phyloP scores from a whole-genome alignment of 2,797 vertebrate species.

The Sebastes elongatus region DNA sequence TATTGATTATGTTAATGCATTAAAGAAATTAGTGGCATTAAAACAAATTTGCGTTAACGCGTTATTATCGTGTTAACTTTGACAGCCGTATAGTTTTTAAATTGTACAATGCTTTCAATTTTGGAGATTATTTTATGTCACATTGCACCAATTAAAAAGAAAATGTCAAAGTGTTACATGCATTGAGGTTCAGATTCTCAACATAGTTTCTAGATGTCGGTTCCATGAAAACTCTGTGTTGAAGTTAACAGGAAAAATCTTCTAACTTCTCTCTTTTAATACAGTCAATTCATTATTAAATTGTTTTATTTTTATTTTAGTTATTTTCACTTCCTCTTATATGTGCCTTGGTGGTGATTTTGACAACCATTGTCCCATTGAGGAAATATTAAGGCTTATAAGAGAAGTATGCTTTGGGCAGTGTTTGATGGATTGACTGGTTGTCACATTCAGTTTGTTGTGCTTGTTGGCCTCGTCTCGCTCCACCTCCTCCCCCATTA shows the following conservation, averaged over 20 bases:
- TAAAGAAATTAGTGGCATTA: too few species aligned
- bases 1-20: too few species aligned
- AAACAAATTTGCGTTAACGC: too few species aligned
- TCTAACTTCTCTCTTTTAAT: not conserved
- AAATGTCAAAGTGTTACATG: not conserved
- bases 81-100: not conserved
- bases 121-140: not conserved
- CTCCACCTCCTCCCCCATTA: not conserved
- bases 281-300: not conserved
- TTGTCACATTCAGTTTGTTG: constrained; percentile 3
- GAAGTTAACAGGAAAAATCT: not conserved
- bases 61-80: too few species aligned
- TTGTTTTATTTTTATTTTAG: constrained; percentile 3
- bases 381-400: not conserved
- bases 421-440: not conserved
- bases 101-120: not conserved
- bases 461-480: not conserved
- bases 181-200: not conserved
- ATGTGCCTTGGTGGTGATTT: not conserved
- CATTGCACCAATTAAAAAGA: not conserved
- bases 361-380: not conserved
- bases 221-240: not conserved
- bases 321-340: not conserved
- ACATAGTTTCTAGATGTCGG: not conserved
- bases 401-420: not conserved